Conservation (phyloP, 1,140 invertebrate genomes). For the Parapsyche elsis region DNA sequence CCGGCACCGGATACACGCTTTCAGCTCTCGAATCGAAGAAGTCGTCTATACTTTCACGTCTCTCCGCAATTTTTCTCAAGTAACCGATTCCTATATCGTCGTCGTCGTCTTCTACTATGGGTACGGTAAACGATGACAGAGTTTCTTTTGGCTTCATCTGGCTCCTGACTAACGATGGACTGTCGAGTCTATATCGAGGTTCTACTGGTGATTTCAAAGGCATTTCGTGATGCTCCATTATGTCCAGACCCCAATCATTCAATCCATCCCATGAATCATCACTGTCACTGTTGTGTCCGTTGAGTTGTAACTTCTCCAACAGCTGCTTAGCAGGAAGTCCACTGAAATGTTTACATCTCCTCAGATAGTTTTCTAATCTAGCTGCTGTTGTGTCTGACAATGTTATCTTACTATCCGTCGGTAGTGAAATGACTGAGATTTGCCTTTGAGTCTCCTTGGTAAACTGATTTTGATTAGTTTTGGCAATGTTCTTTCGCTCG, state of each 20-base stretch:
- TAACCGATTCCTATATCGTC: not conserved
- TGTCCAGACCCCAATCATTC: slow-evolving; percentile 59
- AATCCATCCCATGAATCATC: slow-evolving; percentile 59
- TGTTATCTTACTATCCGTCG: slow-evolving; percentile 51
- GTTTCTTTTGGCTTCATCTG: not conserved
- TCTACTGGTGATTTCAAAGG: slow-evolving; percentile 39
- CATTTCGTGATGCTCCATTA: slow-evolving; percentile 53
- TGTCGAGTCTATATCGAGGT: slow-evolving; percentile 36
- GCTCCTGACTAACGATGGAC: slow-evolving; percentile 11
- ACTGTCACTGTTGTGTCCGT: slow-evolving; percentile 51
- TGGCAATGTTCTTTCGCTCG: not conserved
- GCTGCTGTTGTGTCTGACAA: slow-evolving; percentile 56
- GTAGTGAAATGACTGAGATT: slow-evolving; percentile 50
- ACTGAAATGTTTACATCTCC: slow-evolving; percentile 56
- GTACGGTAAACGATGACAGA: slow-evolving; percentile 3
- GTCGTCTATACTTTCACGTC: slow-evolving; percentile 46
- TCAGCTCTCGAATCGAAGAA: slow-evolving; percentile 51
- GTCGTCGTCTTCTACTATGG: slow-evolving; percentile 46
- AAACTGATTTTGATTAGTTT: slow-evolving; percentile 40
- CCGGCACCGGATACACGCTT: slow-evolving; percentile 10
- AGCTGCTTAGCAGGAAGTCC: slow-evolving; percentile 57
- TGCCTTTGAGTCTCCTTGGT: slow-evolving; percentile 47
- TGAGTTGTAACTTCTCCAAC: slow-evolving; percentile 56
- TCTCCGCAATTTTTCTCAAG: slow-evolving; percentile 3
- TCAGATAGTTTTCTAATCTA: slow-evolving; percentile 58